phyloP scores from a whole-genome alignment of 2,888 invertebrate species.

The Aleiodes alternator region DNA sequence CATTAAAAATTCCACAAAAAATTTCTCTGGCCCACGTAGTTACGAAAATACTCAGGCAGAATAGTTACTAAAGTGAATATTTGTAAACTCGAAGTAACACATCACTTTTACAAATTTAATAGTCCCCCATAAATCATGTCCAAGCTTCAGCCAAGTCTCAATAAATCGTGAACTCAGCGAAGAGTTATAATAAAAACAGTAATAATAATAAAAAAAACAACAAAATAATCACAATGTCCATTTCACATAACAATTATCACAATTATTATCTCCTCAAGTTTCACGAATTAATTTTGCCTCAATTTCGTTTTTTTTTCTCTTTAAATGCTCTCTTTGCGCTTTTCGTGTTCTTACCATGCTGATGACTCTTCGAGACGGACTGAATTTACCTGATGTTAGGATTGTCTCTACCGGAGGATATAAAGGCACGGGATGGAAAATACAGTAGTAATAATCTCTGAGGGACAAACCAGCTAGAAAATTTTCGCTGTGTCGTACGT shows the following conservation, averaged over 20 bases:
- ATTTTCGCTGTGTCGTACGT: slow-evolving; percentile 59
- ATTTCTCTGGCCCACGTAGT: no score
- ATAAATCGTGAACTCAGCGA: neutral
- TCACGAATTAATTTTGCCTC: no score
- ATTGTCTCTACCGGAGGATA: slow-evolving; percentile 66
- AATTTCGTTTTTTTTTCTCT: no score
- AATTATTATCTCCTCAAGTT: neutral
- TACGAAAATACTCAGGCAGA: neutral
- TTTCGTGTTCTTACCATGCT: slow-evolving; percentile 68
- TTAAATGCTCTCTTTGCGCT: no score
- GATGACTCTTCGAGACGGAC: slow-evolving; percentile 67
- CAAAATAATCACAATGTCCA: neutral
- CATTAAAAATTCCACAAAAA: neutral
- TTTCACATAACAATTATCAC: neutral
- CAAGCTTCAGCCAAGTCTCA: neutral
- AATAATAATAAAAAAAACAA: neutral
- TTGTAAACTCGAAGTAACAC: slow-evolving; percentile 19
- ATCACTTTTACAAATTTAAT: slow-evolving; percentile 20
- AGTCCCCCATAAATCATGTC: slow-evolving; percentile 16
- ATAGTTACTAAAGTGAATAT: slow-evolving; percentile 13
- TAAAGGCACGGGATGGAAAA: slow-evolving; percentile 63
- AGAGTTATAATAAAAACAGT: neutral
- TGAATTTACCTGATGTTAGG: slow-evolving; percentile 70
- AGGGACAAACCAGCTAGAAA: slow-evolving; percentile 73
- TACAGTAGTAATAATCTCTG: slow-evolving; percentile 42